Conservation (phyloP, 2,888 invertebrate genomes). For the Acanthopleura granulata region DNA sequence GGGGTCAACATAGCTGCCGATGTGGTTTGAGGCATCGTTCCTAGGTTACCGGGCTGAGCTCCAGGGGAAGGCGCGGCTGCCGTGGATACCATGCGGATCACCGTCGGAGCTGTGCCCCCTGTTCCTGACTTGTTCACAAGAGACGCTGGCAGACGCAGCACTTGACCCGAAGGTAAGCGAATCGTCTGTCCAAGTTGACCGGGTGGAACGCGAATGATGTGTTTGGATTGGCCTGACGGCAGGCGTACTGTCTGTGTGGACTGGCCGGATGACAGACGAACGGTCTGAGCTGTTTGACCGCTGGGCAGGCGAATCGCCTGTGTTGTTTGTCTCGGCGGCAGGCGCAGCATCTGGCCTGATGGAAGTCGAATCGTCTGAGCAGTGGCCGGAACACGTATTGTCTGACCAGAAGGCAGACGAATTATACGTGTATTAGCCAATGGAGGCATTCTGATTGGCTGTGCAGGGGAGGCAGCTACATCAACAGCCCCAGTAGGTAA, state of each 20-base stretch:
- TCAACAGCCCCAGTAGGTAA: no score
- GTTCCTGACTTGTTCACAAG: background rate
- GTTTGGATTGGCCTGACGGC: constrained; percentile 1
- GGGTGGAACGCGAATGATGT: background rate
- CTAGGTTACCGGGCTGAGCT: background rate
- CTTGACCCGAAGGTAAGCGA: background rate
- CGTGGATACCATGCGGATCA: background rate
- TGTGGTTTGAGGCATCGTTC: background rate
- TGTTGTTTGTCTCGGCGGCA: background rate
- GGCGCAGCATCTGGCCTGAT: background rate
- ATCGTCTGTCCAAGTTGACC: background rate
- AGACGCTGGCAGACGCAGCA: background rate
- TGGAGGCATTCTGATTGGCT: no score
- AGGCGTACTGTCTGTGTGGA: background rate
- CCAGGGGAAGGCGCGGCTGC: background rate
- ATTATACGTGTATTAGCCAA: background rate
- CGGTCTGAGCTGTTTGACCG: background rate
- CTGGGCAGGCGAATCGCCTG: background rate
- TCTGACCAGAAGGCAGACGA: background rate
- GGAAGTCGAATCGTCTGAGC: background rate
- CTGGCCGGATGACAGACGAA: background rate
- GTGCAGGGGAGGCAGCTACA: no score
- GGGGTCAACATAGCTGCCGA: background rate
- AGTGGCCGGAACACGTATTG: background rate
- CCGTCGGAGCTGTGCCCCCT: background rate